phyloP scores from a whole-genome alignment of 2,113 vertebrate species.

The Coturnix japonica region DNA sequence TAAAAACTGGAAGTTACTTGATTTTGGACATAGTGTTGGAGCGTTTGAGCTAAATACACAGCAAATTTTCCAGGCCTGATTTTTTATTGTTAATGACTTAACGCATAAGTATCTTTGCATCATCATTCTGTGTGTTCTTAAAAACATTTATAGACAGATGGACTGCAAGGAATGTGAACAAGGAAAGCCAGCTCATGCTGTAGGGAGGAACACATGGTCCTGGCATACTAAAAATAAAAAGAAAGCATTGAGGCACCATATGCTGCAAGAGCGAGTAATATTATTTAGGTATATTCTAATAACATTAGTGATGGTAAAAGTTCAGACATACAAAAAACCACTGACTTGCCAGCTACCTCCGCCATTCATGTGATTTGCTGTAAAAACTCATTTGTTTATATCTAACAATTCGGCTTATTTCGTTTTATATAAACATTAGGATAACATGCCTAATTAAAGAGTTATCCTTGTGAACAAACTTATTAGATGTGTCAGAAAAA shows the following conservation, averaged over 20 bases:
- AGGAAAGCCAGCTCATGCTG: slow-evolving; percentile 55
- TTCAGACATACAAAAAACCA: neutral
- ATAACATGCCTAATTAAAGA: neutral
- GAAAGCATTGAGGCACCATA: slow-evolving; percentile 37
- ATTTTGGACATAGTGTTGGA: neutral
- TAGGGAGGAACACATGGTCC: slow-evolving; percentile 47
- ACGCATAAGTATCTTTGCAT: neutral
- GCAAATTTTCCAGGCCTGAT: neutral
- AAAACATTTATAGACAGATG: slow-evolving; percentile 58
- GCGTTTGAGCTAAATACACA: neutral
- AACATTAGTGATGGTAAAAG: neutral
- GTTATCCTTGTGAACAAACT: neutral
- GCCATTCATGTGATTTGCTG: neutral
- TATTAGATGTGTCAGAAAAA: neutral
- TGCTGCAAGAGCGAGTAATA: neutral
- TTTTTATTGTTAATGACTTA: slow-evolving; percentile 35
- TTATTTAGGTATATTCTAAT: slow-evolving; percentile 19
- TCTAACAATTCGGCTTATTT: neutral
- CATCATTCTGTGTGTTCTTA: neutral
- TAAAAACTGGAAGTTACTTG: neutral
- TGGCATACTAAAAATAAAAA: slow-evolving; percentile 68
- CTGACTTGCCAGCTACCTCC: neutral
- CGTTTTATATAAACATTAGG: neutral
- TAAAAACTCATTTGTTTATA: neutral
- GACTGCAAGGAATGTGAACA: slow-evolving; percentile 53